phyloP scores from a whole-genome alignment of 2,797 vertebrate species.

The Alca torda region DNA sequence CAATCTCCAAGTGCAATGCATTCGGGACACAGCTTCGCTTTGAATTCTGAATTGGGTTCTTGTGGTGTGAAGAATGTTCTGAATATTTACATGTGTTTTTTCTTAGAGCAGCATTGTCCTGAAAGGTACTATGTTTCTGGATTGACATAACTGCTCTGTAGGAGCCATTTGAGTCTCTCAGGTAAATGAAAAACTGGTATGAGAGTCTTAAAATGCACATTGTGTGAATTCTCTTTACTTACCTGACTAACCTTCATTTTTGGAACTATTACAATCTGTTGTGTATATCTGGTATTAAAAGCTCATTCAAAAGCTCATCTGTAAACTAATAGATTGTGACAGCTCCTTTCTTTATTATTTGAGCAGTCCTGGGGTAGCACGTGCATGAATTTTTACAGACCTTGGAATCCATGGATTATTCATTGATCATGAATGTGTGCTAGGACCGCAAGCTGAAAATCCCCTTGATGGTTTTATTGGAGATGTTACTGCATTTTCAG shows the following conservation, averaged over 20 bases:
- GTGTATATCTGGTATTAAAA: conserved; percentile 11
- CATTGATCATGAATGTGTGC: conserved; percentile 25
- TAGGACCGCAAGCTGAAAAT: conserved; percentile 24
- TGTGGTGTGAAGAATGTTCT: not conserved
- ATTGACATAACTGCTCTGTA: not conserved
- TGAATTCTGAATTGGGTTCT: conserved; percentile 27
- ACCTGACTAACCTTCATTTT: not conserved
- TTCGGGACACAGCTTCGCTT: not conserved
- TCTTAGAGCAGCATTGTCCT: not conserved
- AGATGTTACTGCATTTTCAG: conserved; percentile 26
- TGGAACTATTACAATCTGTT: not conserved
- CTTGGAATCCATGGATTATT: conserved; percentile 47
- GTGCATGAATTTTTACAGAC: not conserved
- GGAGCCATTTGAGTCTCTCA: not conserved
- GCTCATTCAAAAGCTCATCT: not conserved
- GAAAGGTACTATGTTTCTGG: not conserved
- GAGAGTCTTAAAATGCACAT: not conserved
- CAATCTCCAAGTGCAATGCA: not conserved
- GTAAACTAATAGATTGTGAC: not conserved
- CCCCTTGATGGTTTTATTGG: conserved; percentile 14
- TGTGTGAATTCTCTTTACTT: not conserved
- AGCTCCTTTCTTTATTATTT: not conserved
- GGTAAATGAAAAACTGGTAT: not conserved
- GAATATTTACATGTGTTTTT: conserved; percentile 4
- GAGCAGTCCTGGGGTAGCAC: not conserved